Base-by-base conservation (phyloP, 1,140 invertebrate genomes). In the Drosophila micromelanica region DNA sequence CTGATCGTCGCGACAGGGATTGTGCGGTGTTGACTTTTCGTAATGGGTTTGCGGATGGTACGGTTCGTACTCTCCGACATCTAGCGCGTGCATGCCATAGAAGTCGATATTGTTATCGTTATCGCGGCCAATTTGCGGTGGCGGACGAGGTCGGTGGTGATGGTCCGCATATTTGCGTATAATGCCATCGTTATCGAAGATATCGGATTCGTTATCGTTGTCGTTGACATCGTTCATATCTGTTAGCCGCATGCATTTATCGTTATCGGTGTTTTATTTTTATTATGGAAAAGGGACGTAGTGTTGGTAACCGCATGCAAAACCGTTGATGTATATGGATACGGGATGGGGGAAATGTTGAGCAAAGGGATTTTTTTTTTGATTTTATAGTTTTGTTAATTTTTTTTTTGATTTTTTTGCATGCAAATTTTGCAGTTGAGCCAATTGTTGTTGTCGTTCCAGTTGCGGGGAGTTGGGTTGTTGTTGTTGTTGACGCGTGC, bases 1-100 rank as follows among this genome's bases (percentile, higher is more conserved):
- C 78, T 92, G 93, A 91, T 80, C 92, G 32, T 73, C 77, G 15
- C 59, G 13, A 17, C 91, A 91, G 0, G 81, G 70, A 61, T 90
- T 80, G 5, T 46, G 52, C 1, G 75, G 48, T 35, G 61, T 77
- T 8, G 80, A 45, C 30, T 86, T 91, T 7, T 65, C 64, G 49
- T 91, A 91, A 3, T 38, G 13, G 32, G 52, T 59, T 4, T 30
- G 40, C 4, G 78, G 73, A n/a, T 65, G 20, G 42, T 85, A 78
- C 2, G 72, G n/a, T 3, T 70, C 37, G 55, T 86, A 90, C 2
- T 91, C 84, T 4, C 15, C 2, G 1, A 9, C 17, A 59, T 91
- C 90, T 3, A 59, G 30, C 23, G 43, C 54, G 54, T 85, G 62
- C 42, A 91, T 20, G 8, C 49, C 64, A 6, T 20, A 17, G 12